Conservation (phyloP, 2,888 invertebrate genomes). For the Azorinus chamasolen region DNA sequence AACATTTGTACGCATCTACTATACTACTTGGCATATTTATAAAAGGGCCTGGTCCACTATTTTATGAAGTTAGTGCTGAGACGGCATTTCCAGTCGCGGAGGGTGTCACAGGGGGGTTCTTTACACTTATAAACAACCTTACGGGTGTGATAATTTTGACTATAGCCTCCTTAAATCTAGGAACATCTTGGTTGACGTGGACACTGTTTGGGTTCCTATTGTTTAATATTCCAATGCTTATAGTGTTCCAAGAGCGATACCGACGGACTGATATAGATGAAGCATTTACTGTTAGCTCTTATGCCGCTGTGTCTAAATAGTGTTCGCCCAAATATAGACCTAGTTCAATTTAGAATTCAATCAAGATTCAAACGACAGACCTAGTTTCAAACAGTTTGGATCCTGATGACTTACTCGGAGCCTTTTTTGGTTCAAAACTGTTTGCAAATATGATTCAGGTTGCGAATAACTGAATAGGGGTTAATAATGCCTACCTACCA, state of each 20-base stretch:
- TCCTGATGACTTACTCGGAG: too few species aligned
- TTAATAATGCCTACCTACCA: too few species aligned
- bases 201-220: conserved; percentile 32
- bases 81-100: conserved; percentile 53
- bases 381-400: too few species aligned
- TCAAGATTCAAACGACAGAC: too few species aligned
- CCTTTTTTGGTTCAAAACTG: too few species aligned
- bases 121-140: conserved; percentile 9
- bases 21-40: conserved; percentile 49
- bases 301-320: too few species aligned
- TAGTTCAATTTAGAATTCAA: too few species aligned
- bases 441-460: too few species aligned
- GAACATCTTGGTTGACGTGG: conserved; percentile 54
- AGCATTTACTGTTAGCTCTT: too few species aligned
- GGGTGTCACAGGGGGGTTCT: conserved; percentile 50
- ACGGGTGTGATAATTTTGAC: conserved; percentile 35
- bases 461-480: too few species aligned
- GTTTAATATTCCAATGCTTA: conserved; percentile 32
- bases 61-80: conserved; percentile 49
- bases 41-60: conserved; percentile 45
- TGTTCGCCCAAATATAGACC: too few species aligned
- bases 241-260: conserved; percentile 36
- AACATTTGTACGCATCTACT: conserved; percentile 36
- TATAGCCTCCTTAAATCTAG: conserved; percentile 30
- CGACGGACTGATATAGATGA: conserved; percentile 48